These are phyloP conservation scores for Ornithorhynchus anatinus DNA, from an alignment of 2,113 vertebrate genomes.

Conservation along the genomic window DNA sequence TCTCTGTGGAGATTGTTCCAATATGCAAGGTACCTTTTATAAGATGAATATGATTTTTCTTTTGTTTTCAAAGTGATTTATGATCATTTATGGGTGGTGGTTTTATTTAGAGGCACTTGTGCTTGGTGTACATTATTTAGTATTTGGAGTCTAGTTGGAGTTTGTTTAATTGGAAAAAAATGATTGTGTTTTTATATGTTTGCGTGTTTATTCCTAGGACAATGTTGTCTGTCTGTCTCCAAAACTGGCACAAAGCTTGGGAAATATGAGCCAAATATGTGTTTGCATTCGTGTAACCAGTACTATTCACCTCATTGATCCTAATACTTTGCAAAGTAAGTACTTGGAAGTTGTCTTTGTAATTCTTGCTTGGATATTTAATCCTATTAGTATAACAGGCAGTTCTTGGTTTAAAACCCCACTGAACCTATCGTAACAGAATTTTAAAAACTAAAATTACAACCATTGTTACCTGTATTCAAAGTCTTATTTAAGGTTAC, in stretches of 20 bases:
- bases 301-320: conserved; percentile 92
- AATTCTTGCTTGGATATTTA: neutral
- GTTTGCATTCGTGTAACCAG: conserved; percentile 92
- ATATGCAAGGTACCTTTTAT: conserved; percentile 87
- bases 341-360: neutral
- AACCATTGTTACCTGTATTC: neutral
- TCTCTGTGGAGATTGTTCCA: conserved; percentile 95
- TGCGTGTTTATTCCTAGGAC: conserved; percentile 78
- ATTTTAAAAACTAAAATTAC: conserved; percentile 1
- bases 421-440: no score
- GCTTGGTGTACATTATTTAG: neutral
- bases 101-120: neutral
- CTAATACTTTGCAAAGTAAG: conserved; percentile 91
- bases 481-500: no score
- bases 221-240: conserved; percentile 93
- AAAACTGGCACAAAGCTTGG: conserved; percentile 90
- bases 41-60: neutral
- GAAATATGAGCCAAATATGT: conserved; percentile 96
- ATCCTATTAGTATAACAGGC: rapidly evolving
- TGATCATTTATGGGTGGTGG: neutral
- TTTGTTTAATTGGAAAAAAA: neutral
- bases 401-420: no score
- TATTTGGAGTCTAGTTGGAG: neutral
- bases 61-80: neutral
- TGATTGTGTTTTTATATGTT: rapidly evolving